A percentile compares a stretch with the other conserved stretches of the same genome.
Conservation (phyloP, 1,140 invertebrate genomes). For the Cardiocondyla obscurior region DNA sequence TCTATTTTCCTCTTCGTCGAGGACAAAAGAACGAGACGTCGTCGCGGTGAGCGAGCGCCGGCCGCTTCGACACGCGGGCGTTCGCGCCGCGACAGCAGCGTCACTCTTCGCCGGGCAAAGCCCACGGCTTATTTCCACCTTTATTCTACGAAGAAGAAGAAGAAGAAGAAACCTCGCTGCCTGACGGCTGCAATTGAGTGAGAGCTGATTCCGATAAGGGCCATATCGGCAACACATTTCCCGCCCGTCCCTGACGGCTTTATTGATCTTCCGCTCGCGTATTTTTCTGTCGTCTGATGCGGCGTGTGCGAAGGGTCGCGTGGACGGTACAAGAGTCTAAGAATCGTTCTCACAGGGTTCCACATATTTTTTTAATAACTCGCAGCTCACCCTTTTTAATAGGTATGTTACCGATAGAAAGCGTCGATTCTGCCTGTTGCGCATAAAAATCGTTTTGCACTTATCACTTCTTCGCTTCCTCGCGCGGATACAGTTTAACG, state of each 20-base stretch:
- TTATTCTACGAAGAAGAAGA: background rate
- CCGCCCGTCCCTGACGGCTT: background rate
- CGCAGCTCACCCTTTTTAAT: no score
- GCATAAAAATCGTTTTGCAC: no score
- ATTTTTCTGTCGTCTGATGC: background rate
- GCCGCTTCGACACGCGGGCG: background rate
- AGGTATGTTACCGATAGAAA: no score
- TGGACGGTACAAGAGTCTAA: background rate
- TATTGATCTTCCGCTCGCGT: slow-evolving; percentile 5
- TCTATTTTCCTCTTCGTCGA: slow-evolving; percentile 54
- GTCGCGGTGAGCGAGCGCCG: background rate
- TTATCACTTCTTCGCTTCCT: no score
- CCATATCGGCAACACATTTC: background rate
- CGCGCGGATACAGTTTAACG: no score
- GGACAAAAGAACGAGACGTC: slow-evolving; percentile 16
- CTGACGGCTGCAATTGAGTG: background rate
- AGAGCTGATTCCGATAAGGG: background rate
- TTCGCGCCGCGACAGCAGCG: background rate
- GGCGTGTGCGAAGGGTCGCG: background rate
- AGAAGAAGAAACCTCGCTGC: background rate
- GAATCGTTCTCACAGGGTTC: background rate
- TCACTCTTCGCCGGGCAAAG: background rate
- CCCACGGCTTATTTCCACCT: background rate
- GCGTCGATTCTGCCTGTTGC: no score
- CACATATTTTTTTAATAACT: no score